Percentiles rank a stretch among this genome's conserved stretches.
Evolutionary conservation across 2,888 invertebrate species (phyloP).

Genomic region (Clistopyga incitator): DNA sequence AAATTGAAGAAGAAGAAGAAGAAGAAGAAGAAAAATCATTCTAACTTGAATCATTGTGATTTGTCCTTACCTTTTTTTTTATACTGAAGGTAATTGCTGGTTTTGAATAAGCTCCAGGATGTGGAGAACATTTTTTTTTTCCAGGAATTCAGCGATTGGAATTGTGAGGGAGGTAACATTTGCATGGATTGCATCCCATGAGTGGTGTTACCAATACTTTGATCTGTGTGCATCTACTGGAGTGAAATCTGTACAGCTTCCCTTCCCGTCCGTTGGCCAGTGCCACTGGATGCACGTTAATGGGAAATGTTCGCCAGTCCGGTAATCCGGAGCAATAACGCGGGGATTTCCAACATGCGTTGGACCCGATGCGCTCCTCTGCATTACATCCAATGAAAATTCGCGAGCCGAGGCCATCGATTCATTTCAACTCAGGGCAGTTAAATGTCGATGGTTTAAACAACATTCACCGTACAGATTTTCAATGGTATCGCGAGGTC

Average conservation of each 20-base stretch:
- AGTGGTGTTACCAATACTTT: constrained; percentile 59
- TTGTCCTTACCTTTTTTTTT: neutral
- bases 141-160: constrained; percentile 7
- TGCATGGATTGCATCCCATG: constrained; percentile 47
- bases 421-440: too few species aligned
- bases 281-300: constrained; percentile 49
- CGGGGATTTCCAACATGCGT: constrained; percentile 60
- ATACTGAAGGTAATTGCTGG: constrained; percentile 10
- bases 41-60: neutral
- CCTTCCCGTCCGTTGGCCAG: constrained; percentile 26
- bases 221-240: constrained; percentile 37
- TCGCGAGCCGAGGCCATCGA: neutral
- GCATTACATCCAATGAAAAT: constrained; percentile 3
- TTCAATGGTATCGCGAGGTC: too few species aligned
- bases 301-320: constrained; percentile 65
- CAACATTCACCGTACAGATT: too few species aligned
- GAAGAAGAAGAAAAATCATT: neutral
- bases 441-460: too few species aligned
- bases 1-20: neutral
- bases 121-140: constrained; percentile 21
- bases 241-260: constrained; percentile 25
- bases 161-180: constrained; percentile 36
- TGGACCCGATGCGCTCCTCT: constrained; percentile 27
- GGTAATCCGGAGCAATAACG: constrained; percentile 66
- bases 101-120: neutral